A percentile compares a stretch with the other conserved stretches of the same genome.
Evolutionary conservation across 2,113 vertebrate genomes (phyloP).

Genomic region (Sphyrna mokarran): DNA sequence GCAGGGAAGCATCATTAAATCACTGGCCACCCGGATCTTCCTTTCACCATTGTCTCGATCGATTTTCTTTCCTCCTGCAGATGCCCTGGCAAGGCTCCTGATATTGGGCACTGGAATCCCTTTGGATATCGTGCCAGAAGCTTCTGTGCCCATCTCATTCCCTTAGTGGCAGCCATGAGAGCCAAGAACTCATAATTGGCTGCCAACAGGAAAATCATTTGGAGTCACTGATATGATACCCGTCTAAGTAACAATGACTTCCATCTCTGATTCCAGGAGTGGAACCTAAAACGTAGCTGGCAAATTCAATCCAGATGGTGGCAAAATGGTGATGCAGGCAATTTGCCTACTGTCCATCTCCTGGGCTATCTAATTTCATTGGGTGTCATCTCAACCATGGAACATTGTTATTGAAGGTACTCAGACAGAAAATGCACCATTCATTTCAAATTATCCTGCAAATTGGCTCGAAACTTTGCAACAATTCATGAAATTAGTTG

Average conservation of each 20-base stretch:
- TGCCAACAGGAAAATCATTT: too few relatives aligned
- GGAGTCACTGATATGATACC: too few relatives aligned
- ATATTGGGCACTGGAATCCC: neutral
- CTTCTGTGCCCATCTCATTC: neutral
- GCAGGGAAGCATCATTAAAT: neutral
- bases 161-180: too few relatives aligned
- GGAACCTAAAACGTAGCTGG: neutral
- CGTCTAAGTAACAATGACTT: too few relatives aligned
- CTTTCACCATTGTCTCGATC: neutral
- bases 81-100: neutral
- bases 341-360: neutral
- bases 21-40: too few relatives aligned
- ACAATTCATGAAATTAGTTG: neutral
- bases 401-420: neutral
- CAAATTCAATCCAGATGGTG: neutral
- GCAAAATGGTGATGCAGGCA: neutral
- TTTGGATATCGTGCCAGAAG: neutral
- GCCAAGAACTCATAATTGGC: neutral
- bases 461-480: neutral
- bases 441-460: neutral
- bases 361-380: neutral
- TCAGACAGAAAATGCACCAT: neutral
- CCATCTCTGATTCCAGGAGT: neutral
- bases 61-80: neutral
- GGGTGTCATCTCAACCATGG: neutral